A percentile compares a stretch with the other conserved stretches of the same genome.
These are phyloP conservation scores for Xenus cinereus DNA, from an alignment of 2,113 vertebrate species.

Conservation along the genomic window DNA sequence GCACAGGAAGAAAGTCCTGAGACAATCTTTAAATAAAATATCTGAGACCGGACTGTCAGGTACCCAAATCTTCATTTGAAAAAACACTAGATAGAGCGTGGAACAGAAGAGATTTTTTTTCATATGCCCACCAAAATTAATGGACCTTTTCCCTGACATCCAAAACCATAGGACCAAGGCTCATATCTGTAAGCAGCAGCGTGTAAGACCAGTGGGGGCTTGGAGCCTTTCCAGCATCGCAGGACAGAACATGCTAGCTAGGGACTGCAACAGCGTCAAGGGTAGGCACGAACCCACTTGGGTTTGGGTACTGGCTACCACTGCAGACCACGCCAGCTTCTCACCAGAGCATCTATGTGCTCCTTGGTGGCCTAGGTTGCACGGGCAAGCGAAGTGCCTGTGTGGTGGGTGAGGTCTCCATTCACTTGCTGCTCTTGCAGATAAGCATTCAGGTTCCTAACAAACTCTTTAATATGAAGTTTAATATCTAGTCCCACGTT, in stretches of 20 bases:
- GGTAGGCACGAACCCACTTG: background rate
- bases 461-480: background rate
- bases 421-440: background rate
- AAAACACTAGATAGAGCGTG: fast-evolving
- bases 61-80: background rate
- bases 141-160: background rate
- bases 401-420: background rate
- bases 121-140: background rate
- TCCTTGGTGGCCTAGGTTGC: background rate
- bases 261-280: background rate
- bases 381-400: fast-evolving
- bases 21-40: background rate
- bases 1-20: background rate
- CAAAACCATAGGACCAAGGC: background rate
- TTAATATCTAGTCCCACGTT: fast-evolving
- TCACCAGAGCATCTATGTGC: background rate
- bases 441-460: background rate
- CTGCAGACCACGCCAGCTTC: background rate
- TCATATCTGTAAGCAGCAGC: background rate
- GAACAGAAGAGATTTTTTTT: background rate
- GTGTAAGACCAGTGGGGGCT: background rate
- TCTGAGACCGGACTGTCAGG: background rate
- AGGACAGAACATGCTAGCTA: fast-evolving
- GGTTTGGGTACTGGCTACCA: background rate
- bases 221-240: background rate